Percentiles rank a stretch among this genome's conserved stretches.
phyloP scores from a whole-genome alignment of 2,113 vertebrate species.

The Atrichornis clamosus region DNA sequence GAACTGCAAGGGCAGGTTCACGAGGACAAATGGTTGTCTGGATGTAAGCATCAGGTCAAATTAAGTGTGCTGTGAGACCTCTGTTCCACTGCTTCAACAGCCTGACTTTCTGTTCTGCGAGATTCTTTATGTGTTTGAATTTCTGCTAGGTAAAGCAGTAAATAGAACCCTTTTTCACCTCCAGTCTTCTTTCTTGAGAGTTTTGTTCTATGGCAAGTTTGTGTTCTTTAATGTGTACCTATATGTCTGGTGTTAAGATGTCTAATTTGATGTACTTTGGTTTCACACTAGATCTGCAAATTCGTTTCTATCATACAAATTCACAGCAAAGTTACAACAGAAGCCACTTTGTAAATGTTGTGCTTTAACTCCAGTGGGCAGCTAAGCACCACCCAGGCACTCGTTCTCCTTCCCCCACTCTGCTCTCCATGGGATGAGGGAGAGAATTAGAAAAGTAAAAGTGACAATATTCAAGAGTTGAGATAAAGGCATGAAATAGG shows the following conservation, averaged over 20 bases:
- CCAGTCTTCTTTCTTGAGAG: neutral
- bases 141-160: neutral
- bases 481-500: neutral
- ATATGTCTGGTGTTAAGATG: neutral
- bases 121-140: neutral
- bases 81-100: neutral
- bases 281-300: neutral
- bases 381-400: neutral
- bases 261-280: neutral
- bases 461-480: neutral
- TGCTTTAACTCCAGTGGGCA: neutral
- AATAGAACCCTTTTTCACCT: neutral
- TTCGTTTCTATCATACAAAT: neutral
- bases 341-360: neutral
- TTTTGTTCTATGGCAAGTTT: neutral
- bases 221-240: neutral
- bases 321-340: neutral
- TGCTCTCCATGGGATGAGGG: neutral
- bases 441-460: neutral
- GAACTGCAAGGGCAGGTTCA: neutral
- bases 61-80: neutral
- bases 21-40: neutral
- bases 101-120: neutral
- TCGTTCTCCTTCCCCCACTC: accelerated
- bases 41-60: neutral